Conservation (phyloP, 2,113 vertebrate genomes). For the Petroica traversi region DNA sequence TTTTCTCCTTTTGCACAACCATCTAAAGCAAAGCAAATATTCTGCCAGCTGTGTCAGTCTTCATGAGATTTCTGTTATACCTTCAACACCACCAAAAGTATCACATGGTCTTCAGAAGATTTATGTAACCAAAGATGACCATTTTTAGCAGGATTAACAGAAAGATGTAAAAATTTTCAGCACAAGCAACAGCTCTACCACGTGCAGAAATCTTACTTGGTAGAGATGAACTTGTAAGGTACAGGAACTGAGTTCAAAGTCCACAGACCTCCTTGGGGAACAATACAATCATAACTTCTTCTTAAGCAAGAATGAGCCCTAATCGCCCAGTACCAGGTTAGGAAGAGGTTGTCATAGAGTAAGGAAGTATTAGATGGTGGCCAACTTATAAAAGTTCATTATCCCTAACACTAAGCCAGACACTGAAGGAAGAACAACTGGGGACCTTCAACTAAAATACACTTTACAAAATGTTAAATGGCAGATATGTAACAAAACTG, state of each 20-base stretch:
- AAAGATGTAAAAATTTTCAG: background rate
- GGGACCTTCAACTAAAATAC: conserved; percentile 42
- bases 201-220: background rate
- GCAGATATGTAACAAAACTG: conserved; percentile 44
- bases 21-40: background rate
- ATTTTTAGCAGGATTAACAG: background rate
- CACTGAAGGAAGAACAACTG: background rate
- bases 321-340: background rate
- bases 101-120: background rate
- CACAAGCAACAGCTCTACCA: background rate
- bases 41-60: background rate
- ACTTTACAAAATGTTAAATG: conserved; percentile 28
- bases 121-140: background rate
- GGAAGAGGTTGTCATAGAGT: background rate
- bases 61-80: background rate
- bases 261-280: background rate
- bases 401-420: background rate
- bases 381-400: background rate
- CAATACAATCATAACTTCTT: background rate
- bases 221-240: background rate
- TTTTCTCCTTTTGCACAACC: background rate
- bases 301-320: background rate
- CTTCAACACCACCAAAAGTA: background rate
- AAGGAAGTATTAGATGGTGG: background rate
- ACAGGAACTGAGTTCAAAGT: background rate